Percentiles rank a stretch among this genome's conserved stretches.
Evolutionary conservation across 2,888 invertebrate genomes (phyloP).

Genomic region (Agrotis ipsilon): DNA sequence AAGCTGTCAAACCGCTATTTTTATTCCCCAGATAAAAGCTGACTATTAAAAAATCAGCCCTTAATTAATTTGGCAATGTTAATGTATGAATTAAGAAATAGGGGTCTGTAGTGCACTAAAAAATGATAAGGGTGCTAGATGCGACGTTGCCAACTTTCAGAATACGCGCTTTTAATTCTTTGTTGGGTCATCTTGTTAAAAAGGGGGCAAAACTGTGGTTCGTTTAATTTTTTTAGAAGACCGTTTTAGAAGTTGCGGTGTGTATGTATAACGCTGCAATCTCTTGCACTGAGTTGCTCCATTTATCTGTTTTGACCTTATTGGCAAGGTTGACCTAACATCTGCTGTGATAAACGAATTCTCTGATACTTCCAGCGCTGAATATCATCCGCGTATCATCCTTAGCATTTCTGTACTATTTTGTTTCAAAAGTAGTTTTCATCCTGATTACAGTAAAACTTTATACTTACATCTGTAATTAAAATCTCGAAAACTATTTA

Average conservation of each 20-base stretch:
- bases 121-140: no score
- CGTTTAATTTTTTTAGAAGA: conserved; percentile 8
- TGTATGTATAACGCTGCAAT: not conserved
- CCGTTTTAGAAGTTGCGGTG: not conserved
- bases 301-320: not conserved
- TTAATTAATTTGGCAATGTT: no score
- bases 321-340: conserved; percentile 28
- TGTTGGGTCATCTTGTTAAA: conserved; percentile 27
- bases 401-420: conserved; percentile 64
- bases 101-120: no score
- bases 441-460: conserved; percentile 36
- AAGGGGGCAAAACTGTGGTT: not conserved
- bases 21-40: no score
- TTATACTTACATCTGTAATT: conserved; percentile 33
- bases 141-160: no score
- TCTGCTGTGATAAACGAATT: conserved; percentile 61
- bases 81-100: no score
- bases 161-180: no score
- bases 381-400: conserved; percentile 50
- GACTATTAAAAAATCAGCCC: no score
- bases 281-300: not conserved
- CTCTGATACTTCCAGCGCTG: conserved; percentile 48
- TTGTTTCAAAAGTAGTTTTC: conserved; percentile 71
- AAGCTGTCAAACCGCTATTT: no score
- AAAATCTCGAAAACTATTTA: conserved; percentile 29